Base-by-base conservation (phyloP, 2,797 vertebrate genomes). In the Gadopsis bispinosus region DNA sequence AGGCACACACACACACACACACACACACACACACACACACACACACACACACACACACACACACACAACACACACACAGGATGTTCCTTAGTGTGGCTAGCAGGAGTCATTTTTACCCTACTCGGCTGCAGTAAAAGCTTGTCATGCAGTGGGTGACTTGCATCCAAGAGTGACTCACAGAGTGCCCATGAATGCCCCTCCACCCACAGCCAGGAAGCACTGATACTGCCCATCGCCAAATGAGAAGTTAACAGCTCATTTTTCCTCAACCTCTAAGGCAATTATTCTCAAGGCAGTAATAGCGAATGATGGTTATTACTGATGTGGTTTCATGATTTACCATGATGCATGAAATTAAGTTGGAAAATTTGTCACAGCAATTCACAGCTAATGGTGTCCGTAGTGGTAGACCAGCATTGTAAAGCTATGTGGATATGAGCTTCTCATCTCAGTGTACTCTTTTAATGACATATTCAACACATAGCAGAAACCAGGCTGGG, bases 261-360 rank as follows among this genome's bases (percentile, higher is more conserved):
- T 87, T 77, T 76, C 45, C 71, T 75, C 80, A 84, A 87, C 89
- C 91, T 88, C 73, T 72, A 73, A 83, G 63, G 83, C 89, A 90
- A 89, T 88, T 89, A 90, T 83, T 88, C 86, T 83, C 73, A 66
- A 85, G 79, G 79, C 81, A 29, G 67, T 90, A 85, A 82, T 39
- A 81, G 84, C 31, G 35, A 91, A 87, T 88, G 87, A 87, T 86
- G 85, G 81, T 87, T 79, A 92, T 91, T 92, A 89, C 75, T 16
- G 75, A 89, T 87, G 84, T 71, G 88, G 81, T 75, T 87, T 87
- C 74, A 59, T 89, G 86, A 93, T 92, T 90, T 72, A 93, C 88
- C 88, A 51, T 92, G 92, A 94, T 89, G 90, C 92, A 90, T 93
- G 92, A 94, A 94, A 93, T 93, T 80, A 92, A 89, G 81, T 87